Evolutionary conservation across 2,888 invertebrate species (phyloP), one percentile per base, ranked within the genome.

Genomic region (Troglohyphantes excavatus): DNA sequence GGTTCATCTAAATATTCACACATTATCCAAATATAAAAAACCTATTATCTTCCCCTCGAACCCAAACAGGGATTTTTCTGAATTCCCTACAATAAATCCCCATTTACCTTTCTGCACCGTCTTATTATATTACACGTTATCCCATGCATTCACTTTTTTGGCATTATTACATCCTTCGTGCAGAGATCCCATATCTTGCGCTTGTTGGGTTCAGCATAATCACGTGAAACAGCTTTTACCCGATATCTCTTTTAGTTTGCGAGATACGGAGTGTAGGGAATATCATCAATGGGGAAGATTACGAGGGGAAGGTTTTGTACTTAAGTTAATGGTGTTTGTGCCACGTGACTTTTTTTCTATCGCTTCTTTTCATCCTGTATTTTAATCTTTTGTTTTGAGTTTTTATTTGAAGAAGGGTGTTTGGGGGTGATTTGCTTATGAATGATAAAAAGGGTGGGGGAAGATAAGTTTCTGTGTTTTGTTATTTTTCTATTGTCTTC

Each of bases 271-370:
- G 65, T 61, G 59, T 75, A 78, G 21, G 21, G 65, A 72, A 79
- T 87, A 88, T 88, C 87, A 88, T 88, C 87, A 88, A 67, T 53
- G 82, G 72, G 13, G 26, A 53, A 88, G 87, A 88, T 88, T 88
- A 88, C 70, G 67, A 33, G 21, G 43, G 79, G 46, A 39, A 29
- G 43, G 63, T 61, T 87, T 72, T 73, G 76, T 86, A 86, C 76
- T 78, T 86, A 78, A 46, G 79, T 79, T 88, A 88, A 88, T 88
- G 87, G 87, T 19, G 43, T 75, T 11, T 65, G 61, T n/a, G 13
- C 53, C 53, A 53, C 1, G 53, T 7, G 53, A 53, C 33, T 67
- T 59, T 76, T 46, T 81, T 33, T 46, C 65, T 33, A 27, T 26
- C 75, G 13, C 63, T 39, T 63, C 73, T 59, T 73, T 83, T 63